phyloP scores from a whole-genome alignment of 2,113 vertebrate species.

The Trematocara variabile region DNA sequence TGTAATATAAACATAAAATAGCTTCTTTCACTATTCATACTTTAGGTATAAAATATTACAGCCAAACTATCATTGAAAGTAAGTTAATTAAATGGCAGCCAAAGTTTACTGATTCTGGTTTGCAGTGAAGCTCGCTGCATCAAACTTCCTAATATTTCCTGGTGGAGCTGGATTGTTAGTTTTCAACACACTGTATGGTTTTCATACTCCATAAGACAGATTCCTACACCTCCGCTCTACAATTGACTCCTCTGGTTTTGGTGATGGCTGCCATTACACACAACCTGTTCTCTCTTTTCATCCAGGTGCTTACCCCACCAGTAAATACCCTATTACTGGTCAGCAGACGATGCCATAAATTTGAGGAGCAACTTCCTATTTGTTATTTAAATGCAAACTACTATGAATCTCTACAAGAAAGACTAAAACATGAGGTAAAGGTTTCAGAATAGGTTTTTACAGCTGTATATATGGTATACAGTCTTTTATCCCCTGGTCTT shows the following conservation, averaged over 20 bases:
- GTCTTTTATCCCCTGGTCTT: not conserved
- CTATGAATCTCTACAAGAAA: not conserved
- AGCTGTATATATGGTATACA: not conserved
- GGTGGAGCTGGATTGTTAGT: not conserved
- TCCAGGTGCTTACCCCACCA: conserved; percentile 45
- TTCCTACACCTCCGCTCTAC: conserved; percentile 15
- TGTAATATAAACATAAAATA: not conserved
- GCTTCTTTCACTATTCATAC: not conserved
- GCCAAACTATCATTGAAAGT: not conserved
- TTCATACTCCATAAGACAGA: not conserved
- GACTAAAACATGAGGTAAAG: not conserved
- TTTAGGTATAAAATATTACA: not conserved
- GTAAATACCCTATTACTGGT: conserved; percentile 35
- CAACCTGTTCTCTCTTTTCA: conserved; percentile 35
- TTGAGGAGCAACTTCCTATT: not conserved
- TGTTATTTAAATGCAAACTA: not conserved
- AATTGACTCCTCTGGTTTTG: conserved; percentile 19
- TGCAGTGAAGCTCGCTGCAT: not conserved
- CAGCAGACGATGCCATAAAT: conserved; percentile 11
- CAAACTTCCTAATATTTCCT: not conserved
- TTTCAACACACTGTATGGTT: not conserved
- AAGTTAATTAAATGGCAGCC: not conserved
- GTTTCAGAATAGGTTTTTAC: not conserved
- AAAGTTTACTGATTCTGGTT: not conserved
- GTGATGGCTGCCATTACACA: conserved; percentile 38